Base-by-base conservation (phyloP, 2,113 vertebrate species). In the Gorsachius goisagi region DNA sequence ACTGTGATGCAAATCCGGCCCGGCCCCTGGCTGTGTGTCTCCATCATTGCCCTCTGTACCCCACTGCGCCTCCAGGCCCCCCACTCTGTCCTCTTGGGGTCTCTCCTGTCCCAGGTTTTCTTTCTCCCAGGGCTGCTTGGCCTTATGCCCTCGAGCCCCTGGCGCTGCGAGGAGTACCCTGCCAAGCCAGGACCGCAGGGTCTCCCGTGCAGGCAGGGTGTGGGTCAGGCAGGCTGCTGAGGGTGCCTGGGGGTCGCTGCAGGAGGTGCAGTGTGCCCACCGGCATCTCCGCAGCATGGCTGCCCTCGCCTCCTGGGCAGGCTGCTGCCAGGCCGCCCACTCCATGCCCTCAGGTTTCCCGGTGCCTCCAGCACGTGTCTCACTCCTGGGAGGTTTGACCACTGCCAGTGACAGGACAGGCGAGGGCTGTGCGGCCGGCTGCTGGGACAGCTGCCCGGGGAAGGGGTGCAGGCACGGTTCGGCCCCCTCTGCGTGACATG, bases 101-200 rank as follows among this genome's bases (percentile, higher is more conserved):
- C 22, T 63, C 15, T 86, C 60, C 21, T 49, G 6, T 4, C 56
- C 35, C 56, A 55, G 39, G 30, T 84, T 47, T 71, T 79, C 32
- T 47, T 69, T 69, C 23, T n/a, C 9, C 28, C 4, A 0, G 33
- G 15, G 13, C 44, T 64, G 23, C 69, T 62, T 74, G 15, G 45
- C 64, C 44, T 79, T 5, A 1, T 64, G 53, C 32, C 33, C 71
- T 55, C 6, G 7, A 79, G 60, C 14, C 35, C 17, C 21, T 8
- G 1, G 35, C 4, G 3, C 47, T 55, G 56, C 1, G 1, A 27
- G n/a, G 53, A 52, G 53, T 45, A 15, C 41, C 33, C 24, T 37
- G 78, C 60, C 1, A 2, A 66, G 35, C 58, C 0, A 1, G 24
- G 9, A 16, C 17, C 2, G 4, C 0, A 0, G 45, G 33, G 23